Base-by-base conservation (phyloP, 2,888 invertebrate species). In the Sylvicola cinctus region DNA sequence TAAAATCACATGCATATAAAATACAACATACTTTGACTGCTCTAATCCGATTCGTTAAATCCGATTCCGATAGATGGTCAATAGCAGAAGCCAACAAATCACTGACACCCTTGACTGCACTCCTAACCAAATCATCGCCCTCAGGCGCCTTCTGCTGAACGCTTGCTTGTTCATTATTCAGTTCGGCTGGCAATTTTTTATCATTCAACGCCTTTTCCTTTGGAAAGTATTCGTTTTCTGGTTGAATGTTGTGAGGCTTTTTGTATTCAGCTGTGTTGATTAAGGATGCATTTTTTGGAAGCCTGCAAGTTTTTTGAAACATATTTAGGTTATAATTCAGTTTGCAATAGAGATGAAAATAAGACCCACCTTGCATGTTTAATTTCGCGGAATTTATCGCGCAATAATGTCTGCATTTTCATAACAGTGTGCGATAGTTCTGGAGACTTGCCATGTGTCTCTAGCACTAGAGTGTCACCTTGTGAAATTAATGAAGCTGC, bases 401-500 rank as follows among this genome's bases (percentile, higher is more conserved):
- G 46, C 23, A 58, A 39, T 26, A 49, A 47, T 10, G 52, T 54
- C 43, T 58, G 59, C 6, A 52, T 53, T 32, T 49, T 46, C 53
- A 58, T 55, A 2, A 58, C 54, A 6, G 52, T 41, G 6, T 55
- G 51, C 2, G 58, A 55, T 6, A 58, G 44, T 39, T 48, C 48
- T 23, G 50, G 47, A 36, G 52, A 49, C 38, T 50, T 57, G 25
- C 58, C 58, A 51, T 78, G 77, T n/a, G 66, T 68, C 28, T 65
- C 66, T 51, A 77, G 67, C 16, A 79, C 74, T 29, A 81, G 59
- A 37, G 74, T 70, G 54, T 81, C 80, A 1, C 81, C 80, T 48
- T 71, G 71, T 13, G 79, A 78, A 41, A 81, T 79, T 23, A 79
- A 59, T 37, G 72, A 69, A 5, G 79, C 80, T 38, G 78, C 78